Conservation (phyloP, 2,888 invertebrate genomes). For the Lasioglossum lativentre region DNA sequence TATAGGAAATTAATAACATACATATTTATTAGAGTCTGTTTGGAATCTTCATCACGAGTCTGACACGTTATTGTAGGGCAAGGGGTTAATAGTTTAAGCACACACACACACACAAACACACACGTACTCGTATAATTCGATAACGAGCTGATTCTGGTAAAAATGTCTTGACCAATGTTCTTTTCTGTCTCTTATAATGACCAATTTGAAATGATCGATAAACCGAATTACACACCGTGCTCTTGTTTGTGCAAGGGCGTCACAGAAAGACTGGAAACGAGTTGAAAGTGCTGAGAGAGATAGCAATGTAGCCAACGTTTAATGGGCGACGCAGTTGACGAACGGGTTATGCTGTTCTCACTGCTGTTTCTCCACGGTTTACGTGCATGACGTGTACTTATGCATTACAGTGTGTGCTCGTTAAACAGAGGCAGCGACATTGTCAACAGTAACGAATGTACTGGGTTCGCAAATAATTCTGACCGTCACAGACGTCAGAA, state of each 20-base stretch:
- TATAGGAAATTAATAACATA: too few species aligned
- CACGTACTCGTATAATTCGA: neutral
- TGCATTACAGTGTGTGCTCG: constrained; percentile 37
- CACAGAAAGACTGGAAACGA: constrained; percentile 29
- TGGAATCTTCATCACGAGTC: too few species aligned
- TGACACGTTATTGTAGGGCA: too few species aligned
- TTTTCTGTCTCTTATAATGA: constrained; percentile 36
- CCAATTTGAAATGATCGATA: constrained; percentile 52
- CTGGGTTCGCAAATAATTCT: constrained; percentile 34
- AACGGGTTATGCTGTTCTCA: constrained; percentile 29
- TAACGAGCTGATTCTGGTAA: neutral
- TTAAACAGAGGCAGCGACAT: constrained; percentile 36
- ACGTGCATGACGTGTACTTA: constrained; percentile 26
- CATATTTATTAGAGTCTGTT: too few species aligned
- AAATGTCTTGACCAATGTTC: neutral
- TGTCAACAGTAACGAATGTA: constrained; percentile 10
- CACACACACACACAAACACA: too few species aligned
- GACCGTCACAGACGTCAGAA: neutral
- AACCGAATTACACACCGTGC: constrained; percentile 13
- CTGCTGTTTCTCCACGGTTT: constrained; percentile 20
- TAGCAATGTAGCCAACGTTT: constrained; percentile 33
- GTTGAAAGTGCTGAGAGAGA: constrained; percentile 22
- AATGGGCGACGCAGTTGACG: constrained; percentile 44
- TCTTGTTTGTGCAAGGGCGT: constrained; percentile 26
- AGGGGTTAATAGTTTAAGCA: neutral